Evolutionary conservation across 2,888 invertebrate genomes (phyloP).

Genomic region (Drosophila aldrichi): DNA sequence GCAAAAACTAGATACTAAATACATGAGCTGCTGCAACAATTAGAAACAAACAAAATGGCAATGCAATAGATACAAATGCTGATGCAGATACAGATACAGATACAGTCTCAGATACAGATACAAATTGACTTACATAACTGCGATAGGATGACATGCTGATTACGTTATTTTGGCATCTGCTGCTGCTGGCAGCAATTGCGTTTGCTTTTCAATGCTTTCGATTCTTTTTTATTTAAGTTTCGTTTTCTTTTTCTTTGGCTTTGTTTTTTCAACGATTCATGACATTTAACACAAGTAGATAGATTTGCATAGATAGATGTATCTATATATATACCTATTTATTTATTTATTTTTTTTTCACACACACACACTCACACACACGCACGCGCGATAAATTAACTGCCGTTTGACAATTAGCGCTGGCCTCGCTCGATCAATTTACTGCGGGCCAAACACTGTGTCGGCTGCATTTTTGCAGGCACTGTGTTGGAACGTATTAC

Average conservation of each 20-base stretch:
- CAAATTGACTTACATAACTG: slow-evolving; percentile 84
- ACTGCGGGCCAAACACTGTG: slow-evolving; percentile 34
- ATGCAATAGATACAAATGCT: slow-evolving; percentile 13
- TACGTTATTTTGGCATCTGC: slow-evolving; percentile 58
- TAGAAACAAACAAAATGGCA: slow-evolving; percentile 67
- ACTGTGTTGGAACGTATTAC: slow-evolving; percentile 29
- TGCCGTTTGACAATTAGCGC: slow-evolving; percentile 56
- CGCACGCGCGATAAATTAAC: slow-evolving; percentile 32
- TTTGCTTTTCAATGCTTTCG: slow-evolving; percentile 32
- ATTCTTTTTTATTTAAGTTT: not conserved
- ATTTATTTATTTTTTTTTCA: not conserved
- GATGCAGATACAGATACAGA: slow-evolving; percentile 6
- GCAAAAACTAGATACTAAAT: slow-evolving; percentile 46
- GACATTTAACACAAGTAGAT: slow-evolving; percentile 6
- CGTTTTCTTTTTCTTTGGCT: not conserved
- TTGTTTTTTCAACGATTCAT: slow-evolving; percentile 24
- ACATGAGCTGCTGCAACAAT: slow-evolving; percentile 43
- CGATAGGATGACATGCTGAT: slow-evolving; percentile 84
- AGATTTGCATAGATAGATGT: not conserved
- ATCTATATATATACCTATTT: not conserved
- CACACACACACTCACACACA: slow-evolving; percentile 16
- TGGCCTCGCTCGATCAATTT: slow-evolving; percentile 66
- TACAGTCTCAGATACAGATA: slow-evolving; percentile 8
- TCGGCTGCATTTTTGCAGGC: slow-evolving; percentile 36
- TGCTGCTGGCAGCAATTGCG: slow-evolving; percentile 28